These are phyloP conservation scores for Gisinianus flammeolus DNA, from an alignment of 2,888 invertebrate genomes.

Conservation along the genomic window DNA sequence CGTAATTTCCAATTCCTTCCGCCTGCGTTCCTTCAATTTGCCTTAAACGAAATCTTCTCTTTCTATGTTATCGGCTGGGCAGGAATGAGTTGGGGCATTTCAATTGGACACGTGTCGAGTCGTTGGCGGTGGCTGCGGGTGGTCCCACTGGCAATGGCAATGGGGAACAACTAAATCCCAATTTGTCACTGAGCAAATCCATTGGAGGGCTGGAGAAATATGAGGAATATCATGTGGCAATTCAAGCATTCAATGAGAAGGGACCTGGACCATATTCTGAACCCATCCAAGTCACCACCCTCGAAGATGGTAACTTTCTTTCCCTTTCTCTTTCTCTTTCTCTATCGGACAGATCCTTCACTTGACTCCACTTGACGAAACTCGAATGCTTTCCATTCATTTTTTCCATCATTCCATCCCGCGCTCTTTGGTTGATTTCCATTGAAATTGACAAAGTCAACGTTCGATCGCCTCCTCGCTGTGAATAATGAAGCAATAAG, in stretches of 20 bases:
- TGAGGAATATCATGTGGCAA: constrained; percentile 60
- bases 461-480: no score
- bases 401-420: no score
- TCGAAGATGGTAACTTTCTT: constrained; percentile 52
- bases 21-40: neutral
- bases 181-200: constrained; percentile 16
- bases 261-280: constrained; percentile 44
- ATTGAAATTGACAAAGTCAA: no score
- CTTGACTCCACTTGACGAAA: no score
- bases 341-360: neutral
- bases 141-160: neutral
- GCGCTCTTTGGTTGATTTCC: no score
- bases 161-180: neutral
- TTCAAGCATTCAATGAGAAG: constrained; percentile 60
- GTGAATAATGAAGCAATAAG: no score
- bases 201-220: constrained; percentile 58
- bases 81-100: constrained; percentile 36
- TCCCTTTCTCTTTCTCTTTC: neutral
- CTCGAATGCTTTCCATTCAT: no score
- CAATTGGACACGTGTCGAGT: constrained; percentile 41
- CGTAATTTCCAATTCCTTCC: no score
- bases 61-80: neutral
- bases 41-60: neutral
- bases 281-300: constrained; percentile 44
- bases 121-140: neutral